Conservation (phyloP, 2,113 vertebrate species). For the Phyllostomus hastatus region DNA sequence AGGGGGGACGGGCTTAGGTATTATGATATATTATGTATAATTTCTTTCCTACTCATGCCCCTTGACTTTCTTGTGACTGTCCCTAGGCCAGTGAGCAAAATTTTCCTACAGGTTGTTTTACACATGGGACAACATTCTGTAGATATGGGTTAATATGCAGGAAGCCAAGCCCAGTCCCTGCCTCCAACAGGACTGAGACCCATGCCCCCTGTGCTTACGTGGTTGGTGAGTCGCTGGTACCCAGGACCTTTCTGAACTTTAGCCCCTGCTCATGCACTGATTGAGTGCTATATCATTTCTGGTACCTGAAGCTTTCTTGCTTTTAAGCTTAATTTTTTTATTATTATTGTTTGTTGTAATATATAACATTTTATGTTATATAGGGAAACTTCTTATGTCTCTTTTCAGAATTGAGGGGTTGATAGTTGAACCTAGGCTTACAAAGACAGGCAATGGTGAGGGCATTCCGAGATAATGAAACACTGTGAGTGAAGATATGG, state of each 20-base stretch:
- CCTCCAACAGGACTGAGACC: neutral
- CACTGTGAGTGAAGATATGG: neutral
- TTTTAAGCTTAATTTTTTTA: slow-evolving; percentile 8
- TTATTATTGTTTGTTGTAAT: neutral
- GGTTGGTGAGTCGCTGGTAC: neutral
- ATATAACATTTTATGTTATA: neutral
- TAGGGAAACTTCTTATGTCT: neutral
- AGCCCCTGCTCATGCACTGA: neutral
- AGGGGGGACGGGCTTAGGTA: neutral
- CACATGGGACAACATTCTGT: neutral
- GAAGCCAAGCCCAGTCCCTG: neutral
- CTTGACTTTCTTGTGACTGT: neutral
- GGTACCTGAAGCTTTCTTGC: neutral
- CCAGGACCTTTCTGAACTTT: neutral
- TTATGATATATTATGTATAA: neutral
- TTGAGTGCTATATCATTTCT: neutral
- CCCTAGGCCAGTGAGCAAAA: neutral
- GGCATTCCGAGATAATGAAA: neutral
- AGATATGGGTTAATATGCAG: neutral
- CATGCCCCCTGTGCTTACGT: neutral
- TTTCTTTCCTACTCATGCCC: neutral
- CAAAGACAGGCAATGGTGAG: neutral
- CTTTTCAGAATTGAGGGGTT: neutral
- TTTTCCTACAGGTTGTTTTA: neutral
- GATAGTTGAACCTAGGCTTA: neutral